Evolutionary conservation across 1,140 invertebrate genomes (phyloP).

Genomic region (Drosophila pruinosa): DNA sequence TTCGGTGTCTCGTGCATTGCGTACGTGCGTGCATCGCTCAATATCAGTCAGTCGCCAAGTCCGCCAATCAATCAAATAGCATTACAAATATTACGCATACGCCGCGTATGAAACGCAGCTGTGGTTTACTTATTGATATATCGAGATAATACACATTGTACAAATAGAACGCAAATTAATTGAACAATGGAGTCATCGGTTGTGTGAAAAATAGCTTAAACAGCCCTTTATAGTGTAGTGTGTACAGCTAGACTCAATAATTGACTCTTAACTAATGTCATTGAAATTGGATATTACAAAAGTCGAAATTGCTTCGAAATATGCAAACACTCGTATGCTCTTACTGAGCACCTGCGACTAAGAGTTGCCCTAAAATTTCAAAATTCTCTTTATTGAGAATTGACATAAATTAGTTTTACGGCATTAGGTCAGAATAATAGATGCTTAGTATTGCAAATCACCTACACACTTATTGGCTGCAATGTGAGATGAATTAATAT

Average conservation of each 20-base stretch:
- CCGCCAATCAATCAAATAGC: slow-evolving; percentile 37
- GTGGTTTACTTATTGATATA: not conserved
- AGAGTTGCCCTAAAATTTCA: no score
- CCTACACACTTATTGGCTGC: not conserved
- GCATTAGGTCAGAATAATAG: not conserved
- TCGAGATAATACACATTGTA: not conserved
- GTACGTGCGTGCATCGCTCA: not conserved
- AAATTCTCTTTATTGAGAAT: no score
- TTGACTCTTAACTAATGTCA: not conserved
- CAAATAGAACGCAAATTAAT: slow-evolving; percentile 1
- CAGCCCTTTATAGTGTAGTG: no score
- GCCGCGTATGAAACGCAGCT: slow-evolving; percentile 17
- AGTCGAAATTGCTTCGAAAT: no score
- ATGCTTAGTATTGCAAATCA: slow-evolving; percentile 4
- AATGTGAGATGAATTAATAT: not conserved
- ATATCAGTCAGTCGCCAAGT: slow-evolving; percentile 35
- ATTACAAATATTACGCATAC: slow-evolving; percentile 46
- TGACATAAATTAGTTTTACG: not conserved
- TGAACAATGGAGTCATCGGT: not conserved
- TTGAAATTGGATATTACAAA: not conserved
- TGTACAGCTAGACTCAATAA: no score
- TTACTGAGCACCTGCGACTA: no score
- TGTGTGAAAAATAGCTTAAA: not conserved
- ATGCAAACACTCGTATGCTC: no score
- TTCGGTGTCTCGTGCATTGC: slow-evolving; percentile 41